A percentile compares a stretch with the other conserved stretches of the same genome.
These are phyloP conservation scores for Oophaga pumilio DNA, from an alignment of 2,113 vertebrate genomes.

Conservation along the genomic window DNA sequence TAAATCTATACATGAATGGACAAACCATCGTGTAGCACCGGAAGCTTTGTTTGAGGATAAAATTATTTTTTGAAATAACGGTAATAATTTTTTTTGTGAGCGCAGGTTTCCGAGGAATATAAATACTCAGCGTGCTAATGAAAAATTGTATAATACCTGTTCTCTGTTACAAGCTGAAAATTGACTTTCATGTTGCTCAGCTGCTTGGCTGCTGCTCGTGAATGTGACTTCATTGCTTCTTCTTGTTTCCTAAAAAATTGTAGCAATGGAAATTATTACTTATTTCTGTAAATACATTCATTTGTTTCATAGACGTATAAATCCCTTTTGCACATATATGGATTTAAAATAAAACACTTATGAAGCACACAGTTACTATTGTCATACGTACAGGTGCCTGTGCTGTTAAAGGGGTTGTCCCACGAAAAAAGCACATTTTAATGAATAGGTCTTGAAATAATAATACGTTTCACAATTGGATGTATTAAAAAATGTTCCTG, in stretches of 20 bases:
- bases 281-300: background rate
- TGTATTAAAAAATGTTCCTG: too few relatives aligned
- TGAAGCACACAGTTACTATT: too few relatives aligned
- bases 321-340: too few relatives aligned
- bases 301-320: too few relatives aligned
- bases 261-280: background rate
- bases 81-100: conserved; percentile 10
- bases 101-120: conserved; percentile 6
- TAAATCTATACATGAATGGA: conserved; percentile 52
- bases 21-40: background rate
- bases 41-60: background rate
- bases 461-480: too few relatives aligned
- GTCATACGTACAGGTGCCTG: too few relatives aligned
- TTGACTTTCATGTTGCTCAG: conserved; percentile 68
- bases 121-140: conserved; percentile 19
- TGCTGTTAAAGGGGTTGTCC: too few relatives aligned
- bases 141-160: conserved; percentile 71
- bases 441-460: too few relatives aligned
- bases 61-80: conserved; percentile 2
- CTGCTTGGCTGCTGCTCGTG: conserved; percentile 67
- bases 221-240: conserved; percentile 71
- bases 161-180: conserved; percentile 72
- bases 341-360: too few relatives aligned
- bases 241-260: conserved; percentile 72
- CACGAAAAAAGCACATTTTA: too few relatives aligned